Evolutionary conservation across 64 coral and sea anemone species (phyloP), one percentile per base, ranked within the genome.

Genomic region (Montipora cactus): DNA sequence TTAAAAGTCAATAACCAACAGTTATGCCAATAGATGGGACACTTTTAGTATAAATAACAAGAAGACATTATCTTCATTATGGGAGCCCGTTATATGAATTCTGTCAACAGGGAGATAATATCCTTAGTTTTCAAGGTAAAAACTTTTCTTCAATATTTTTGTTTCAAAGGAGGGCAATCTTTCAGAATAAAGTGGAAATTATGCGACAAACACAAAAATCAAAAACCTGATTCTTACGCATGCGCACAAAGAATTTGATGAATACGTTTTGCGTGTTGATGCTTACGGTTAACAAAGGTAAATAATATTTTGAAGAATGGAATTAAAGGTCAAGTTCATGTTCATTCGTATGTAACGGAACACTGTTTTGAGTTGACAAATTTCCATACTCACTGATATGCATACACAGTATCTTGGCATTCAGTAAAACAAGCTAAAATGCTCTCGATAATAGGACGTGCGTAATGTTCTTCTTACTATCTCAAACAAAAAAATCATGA

Each of bases 1-100:
- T 95, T 95, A 95, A 95, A 95, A 95, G 94, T 89, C 87, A 89
- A 95, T 95, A 84, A 96, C 90, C 94, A 92, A 89, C 55, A 83
- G 61, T 16, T 18, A 85, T 70, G 18, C 5, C n/a, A n/a, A n/a
- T n/a, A n/a, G n/a, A n/a, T n/a, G 12, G 0, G 0, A 20, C 0
- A 3, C 37, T 11, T 20, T 7, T 2, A 5, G 3, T 0, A 2
- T 69, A 49, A 69, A 4, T 21, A 6, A 8, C 7, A 21, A 6
- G 28, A 11, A 12, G 7, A 70, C 1, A 2, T 16, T 85, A 13
- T 47, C 15, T 49, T 70, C 64, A 85, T 49, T 85, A 45, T 85
- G 64, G 81, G 15, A 50, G 46, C 9, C 9, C 4, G 7, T 64
- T 14, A 64, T 8, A 64, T 3, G 9, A 1, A 3, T 14, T 64